These are phyloP conservation scores for Beaufortia kweichowensis DNA, from an alignment of 2,113 vertebrate species.

Conservation along the genomic window DNA sequence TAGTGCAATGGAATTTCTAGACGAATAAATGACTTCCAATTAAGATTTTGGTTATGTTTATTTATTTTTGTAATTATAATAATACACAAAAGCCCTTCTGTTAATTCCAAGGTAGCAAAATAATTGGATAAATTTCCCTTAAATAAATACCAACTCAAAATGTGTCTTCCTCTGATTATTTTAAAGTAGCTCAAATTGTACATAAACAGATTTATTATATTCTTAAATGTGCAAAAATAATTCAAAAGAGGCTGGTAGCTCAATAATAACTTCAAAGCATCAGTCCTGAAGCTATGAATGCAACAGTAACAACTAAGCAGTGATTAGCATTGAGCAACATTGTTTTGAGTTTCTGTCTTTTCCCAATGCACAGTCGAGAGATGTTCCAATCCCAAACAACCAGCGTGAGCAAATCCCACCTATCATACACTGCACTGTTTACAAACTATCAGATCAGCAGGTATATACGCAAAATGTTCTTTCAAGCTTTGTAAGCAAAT, in stretches of 20 bases:
- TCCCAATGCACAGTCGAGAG: slow-evolving; percentile 38
- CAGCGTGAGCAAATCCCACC: slow-evolving; percentile 32
- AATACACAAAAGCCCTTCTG: background rate
- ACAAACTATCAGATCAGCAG: slow-evolving; percentile 29
- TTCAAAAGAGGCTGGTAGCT: slow-evolving; percentile 68
- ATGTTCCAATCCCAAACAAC: slow-evolving; percentile 32
- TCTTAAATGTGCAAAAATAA: slow-evolving; percentile 41
- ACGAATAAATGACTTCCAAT: background rate
- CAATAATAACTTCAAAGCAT: slow-evolving; percentile 64
- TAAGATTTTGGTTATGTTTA: background rate
- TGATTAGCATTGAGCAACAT: slow-evolving; percentile 58
- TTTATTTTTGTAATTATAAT: background rate
- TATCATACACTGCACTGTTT: slow-evolving; percentile 30
- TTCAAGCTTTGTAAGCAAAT: slow-evolving; percentile 27
- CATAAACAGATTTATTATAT: background rate
- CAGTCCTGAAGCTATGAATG: slow-evolving; percentile 57
- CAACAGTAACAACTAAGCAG: slow-evolving; percentile 58
- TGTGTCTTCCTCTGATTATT: background rate
- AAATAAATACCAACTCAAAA: background rate
- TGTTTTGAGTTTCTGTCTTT: slow-evolving; percentile 33
- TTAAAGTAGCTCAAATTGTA: background rate
- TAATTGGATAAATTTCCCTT: background rate
- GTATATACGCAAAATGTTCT: slow-evolving; percentile 15
- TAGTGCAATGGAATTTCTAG: background rate
- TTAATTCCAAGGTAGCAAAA: background rate